Evolutionary conservation across 2,888 invertebrate species (phyloP).

Genomic region (Anodontia alba): DNA sequence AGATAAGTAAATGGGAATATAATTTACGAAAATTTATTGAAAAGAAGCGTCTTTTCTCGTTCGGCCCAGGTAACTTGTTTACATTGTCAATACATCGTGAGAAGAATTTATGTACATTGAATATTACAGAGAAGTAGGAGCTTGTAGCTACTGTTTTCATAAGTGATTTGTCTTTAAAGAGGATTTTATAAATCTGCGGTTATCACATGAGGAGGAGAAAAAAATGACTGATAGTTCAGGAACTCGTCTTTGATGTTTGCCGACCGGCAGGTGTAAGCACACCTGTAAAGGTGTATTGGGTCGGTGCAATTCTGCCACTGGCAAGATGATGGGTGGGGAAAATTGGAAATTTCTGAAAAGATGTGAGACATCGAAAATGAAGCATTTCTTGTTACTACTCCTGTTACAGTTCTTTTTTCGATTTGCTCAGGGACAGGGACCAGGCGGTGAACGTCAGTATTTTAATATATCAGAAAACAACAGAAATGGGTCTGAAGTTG

Average conservation of each 20-base stretch:
- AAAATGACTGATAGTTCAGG: background rate
- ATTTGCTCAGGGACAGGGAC: slow-evolving; percentile 78
- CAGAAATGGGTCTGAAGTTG: slow-evolving; percentile 93
- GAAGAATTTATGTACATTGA: slow-evolving; percentile 10
- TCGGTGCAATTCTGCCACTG: background rate
- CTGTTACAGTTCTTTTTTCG: slow-evolving; percentile 74
- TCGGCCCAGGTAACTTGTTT: slow-evolving; percentile 17
- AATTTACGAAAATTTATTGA: too few species aligned
- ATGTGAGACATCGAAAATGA: slow-evolving; percentile 37
- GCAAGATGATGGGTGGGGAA: background rate
- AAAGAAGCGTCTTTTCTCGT: background rate
- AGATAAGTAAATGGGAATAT: too few species aligned
- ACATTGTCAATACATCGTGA: slow-evolving; percentile 18
- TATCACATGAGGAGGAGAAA: background rate
- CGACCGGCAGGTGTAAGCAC: background rate
- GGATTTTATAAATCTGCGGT: background rate
- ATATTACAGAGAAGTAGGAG: background rate
- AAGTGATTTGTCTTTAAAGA: background rate
- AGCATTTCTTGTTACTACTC: slow-evolving; percentile 60
- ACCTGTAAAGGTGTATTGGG: background rate
- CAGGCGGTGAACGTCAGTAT: slow-evolving; percentile 52
- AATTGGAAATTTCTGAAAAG: background rate
- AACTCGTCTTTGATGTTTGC: slow-evolving; percentile 5
- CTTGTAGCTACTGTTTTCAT: slow-evolving; percentile 11
- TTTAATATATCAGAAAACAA: slow-evolving; percentile 94